These are phyloP conservation scores for Caenorhabditis imperialis DNA, from an alignment of 2,888 invertebrate genomes.

Conservation along the genomic window DNA sequence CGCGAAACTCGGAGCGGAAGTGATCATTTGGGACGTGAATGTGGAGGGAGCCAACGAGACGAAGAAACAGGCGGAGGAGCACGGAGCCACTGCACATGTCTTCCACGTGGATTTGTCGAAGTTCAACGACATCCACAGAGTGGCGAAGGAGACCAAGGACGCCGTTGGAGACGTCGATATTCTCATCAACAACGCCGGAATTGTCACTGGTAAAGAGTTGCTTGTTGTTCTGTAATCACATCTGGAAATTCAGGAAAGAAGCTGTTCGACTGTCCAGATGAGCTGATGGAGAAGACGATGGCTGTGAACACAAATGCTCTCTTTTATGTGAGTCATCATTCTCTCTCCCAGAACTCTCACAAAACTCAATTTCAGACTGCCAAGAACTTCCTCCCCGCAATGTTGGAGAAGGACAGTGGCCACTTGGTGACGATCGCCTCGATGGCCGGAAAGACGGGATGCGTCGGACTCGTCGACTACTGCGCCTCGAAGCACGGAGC, in stretches of 20 bases:
- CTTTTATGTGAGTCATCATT: constrained; percentile 85
- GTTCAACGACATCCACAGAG: constrained; percentile 86
- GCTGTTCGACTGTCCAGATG: constrained; percentile 88
- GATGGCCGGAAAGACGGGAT: constrained; percentile 88
- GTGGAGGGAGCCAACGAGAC: constrained; percentile 88
- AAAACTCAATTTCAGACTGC: constrained; percentile 84
- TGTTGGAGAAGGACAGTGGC: constrained; percentile 89
- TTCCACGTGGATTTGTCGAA: constrained; percentile 88
- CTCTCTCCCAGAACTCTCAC: neutral
- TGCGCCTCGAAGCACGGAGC: constrained; percentile 95
- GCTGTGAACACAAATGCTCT: constrained; percentile 91
- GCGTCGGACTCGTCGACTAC: constrained; percentile 84
- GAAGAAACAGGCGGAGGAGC: constrained; percentile 82
- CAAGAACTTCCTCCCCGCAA: constrained; percentile 86
- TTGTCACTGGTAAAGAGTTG: constrained; percentile 82
- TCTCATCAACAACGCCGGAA: constrained; percentile 92
- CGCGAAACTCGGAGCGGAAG: constrained; percentile 81
- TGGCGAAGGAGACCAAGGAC: constrained; percentile 73
- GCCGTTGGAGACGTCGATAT: constrained; percentile 89
- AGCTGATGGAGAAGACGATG: constrained; percentile 89
- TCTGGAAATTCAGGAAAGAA: constrained; percentile 84
- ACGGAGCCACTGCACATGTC: constrained; percentile 82
- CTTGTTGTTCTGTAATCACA: too few species aligned
- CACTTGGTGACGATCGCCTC: constrained; percentile 92
- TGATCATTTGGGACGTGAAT: constrained; percentile 92